phyloP scores from a whole-genome alignment of 2,113 vertebrate species.

The Rostratula benghalensis region DNA sequence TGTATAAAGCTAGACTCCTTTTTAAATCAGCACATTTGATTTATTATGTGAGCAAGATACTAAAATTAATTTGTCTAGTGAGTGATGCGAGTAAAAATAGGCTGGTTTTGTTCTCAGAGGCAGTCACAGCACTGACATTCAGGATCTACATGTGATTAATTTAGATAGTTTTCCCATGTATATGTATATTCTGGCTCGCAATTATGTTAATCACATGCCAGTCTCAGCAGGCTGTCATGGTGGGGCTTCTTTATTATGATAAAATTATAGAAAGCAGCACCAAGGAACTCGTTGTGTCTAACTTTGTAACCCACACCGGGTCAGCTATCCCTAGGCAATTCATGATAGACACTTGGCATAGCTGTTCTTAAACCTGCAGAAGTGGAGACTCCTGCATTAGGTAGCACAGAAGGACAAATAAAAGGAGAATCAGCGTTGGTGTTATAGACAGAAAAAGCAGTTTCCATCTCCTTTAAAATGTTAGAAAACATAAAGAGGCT shows the following conservation, averaged over 20 bases:
- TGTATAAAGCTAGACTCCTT: background rate
- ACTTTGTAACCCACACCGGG: background rate
- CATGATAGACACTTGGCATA: background rate
- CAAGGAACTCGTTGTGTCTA: background rate
- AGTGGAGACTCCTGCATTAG: background rate
- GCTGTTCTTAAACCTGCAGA: background rate
- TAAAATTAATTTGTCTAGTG: conserved; percentile 8
- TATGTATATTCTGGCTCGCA: background rate
- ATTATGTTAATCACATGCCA: background rate
- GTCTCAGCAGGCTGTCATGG: background rate
- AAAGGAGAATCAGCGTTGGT: background rate
- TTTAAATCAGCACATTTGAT: background rate
- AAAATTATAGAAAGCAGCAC: background rate
- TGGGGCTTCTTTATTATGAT: background rate
- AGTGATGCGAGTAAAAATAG: conserved; percentile 1
- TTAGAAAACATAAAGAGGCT: background rate
- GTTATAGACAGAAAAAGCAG: background rate
- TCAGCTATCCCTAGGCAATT: background rate
- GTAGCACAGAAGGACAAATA: background rate
- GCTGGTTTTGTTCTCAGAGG: conserved; percentile 1
- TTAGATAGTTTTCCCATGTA: background rate
- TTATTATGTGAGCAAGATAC: background rate
- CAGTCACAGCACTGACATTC: background rate
- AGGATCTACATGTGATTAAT: background rate
- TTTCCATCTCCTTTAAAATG: background rate